phyloP scores from a whole-genome alignment of 2,888 invertebrate species.

The Stratiomys singularior region DNA sequence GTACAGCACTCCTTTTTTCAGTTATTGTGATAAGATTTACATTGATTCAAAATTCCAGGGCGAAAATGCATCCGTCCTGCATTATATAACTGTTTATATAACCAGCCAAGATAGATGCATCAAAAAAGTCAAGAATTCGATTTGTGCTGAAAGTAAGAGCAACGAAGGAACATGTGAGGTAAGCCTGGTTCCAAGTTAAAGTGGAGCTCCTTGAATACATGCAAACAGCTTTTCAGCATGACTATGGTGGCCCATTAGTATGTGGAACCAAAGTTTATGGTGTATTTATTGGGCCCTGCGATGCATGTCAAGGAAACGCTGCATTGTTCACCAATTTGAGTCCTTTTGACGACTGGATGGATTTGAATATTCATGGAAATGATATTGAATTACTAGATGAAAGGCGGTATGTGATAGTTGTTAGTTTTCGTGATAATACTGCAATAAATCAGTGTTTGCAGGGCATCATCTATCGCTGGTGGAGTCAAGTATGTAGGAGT shows the following conservation, averaged over 20 bases:
- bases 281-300: constrained; percentile 1
- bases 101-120: background rate
- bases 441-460: too few species aligned
- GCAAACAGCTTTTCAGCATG: background rate
- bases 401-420: background rate
- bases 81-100: background rate
- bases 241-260: constrained; percentile 1
- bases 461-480: too few species aligned
- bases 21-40: too few species aligned
- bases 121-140: background rate
- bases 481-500: too few species aligned
- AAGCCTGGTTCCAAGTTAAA: background rate
- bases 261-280: constrained; percentile 10
- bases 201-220: too few species aligned
- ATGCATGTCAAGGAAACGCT: background rate
- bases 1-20: background rate
- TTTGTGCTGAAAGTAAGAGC: constrained; percentile 1
- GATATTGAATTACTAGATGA: background rate
- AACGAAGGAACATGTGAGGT: background rate
- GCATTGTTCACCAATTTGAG: background rate
- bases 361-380: background rate
- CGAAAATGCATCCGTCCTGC: background rate
- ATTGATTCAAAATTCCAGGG: background rate
- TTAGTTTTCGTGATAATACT: too few species aligned
- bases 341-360: constrained; percentile 10